Conservation (phyloP, 2,797 vertebrate species). For the Erithacus rubecula region DNA sequence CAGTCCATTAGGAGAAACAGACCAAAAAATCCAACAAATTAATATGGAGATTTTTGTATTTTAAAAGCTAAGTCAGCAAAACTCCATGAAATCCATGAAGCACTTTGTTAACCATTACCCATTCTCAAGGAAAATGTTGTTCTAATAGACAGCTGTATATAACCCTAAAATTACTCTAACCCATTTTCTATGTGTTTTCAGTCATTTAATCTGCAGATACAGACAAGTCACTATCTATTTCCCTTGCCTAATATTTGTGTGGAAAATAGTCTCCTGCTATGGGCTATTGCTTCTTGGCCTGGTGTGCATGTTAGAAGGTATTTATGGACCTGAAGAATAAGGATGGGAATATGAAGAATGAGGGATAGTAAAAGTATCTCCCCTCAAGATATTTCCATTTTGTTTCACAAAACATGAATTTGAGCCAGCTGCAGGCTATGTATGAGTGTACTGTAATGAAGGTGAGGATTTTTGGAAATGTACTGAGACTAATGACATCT, state of each 20-base stretch:
- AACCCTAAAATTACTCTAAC: background rate
- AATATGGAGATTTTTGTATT: background rate
- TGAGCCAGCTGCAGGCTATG: background rate
- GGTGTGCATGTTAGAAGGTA: background rate
- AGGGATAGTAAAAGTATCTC: background rate
- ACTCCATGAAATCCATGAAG: background rate
- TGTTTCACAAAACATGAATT: background rate
- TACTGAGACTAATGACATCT: background rate
- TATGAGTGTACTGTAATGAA: background rate
- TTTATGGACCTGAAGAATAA: background rate
- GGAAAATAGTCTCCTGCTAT: background rate
- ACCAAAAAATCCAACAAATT: background rate
- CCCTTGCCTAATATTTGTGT: background rate
- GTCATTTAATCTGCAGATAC: background rate
- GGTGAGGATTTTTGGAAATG: background rate
- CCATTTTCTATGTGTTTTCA: background rate
- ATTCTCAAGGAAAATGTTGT: background rate
- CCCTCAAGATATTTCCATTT: background rate
- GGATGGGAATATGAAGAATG: background rate
- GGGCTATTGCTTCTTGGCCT: background rate
- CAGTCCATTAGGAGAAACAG: background rate
- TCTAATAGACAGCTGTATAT: background rate
- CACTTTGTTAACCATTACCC: background rate
- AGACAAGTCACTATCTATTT: background rate
- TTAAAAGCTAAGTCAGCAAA: background rate